Percentiles rank a stretch among this genome's conserved stretches.
These are phyloP conservation scores for Aurelia aurita DNA, from an alignment of 30 jellyfish, hydroid and myxozoan genomes.

Conservation along the genomic window DNA sequence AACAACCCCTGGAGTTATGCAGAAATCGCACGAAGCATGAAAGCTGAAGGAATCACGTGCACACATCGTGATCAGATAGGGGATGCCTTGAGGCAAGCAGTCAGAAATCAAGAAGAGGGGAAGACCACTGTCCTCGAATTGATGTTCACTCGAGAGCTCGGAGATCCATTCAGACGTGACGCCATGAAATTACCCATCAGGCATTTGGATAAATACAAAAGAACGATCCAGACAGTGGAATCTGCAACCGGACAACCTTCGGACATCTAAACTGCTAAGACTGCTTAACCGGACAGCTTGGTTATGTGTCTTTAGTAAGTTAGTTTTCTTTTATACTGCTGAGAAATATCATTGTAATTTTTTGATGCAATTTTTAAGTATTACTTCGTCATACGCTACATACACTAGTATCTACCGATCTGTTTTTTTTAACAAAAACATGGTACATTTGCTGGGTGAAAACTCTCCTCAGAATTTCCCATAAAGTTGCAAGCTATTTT, in stretches of 20 bases:
- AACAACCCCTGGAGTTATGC: conserved; percentile 88
- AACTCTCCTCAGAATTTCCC: too few species aligned
- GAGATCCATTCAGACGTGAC: conserved; percentile 89
- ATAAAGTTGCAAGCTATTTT: too few species aligned
- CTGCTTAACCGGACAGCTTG: too few species aligned
- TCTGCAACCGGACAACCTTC: conserved; percentile 75
- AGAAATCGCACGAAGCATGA: conserved; percentile 88
- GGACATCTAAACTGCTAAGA: too few species aligned
- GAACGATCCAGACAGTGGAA: conserved; percentile 58
- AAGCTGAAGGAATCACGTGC: conserved; percentile 88
- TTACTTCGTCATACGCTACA: too few species aligned
- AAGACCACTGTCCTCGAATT: conserved; percentile 81
- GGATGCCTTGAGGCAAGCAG: conserved; percentile 80
- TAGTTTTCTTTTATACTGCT: too few species aligned
- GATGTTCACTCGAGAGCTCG: conserved; percentile 79
- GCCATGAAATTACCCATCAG: conserved; percentile 86
- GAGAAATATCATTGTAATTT: too few species aligned
- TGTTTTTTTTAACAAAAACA: too few species aligned
- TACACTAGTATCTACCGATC: too few species aligned
- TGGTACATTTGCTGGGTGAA: too few species aligned
- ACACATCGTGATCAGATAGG: conserved; percentile 86
- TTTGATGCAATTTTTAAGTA: too few species aligned
- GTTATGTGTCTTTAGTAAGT: too few species aligned
- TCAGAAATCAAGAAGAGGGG: conserved; percentile 75
- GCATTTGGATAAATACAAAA: conserved; percentile 73